Evolutionary conservation across 2,113 vertebrate species (phyloP).

Genomic region (Coregonus clupeaformis): DNA sequence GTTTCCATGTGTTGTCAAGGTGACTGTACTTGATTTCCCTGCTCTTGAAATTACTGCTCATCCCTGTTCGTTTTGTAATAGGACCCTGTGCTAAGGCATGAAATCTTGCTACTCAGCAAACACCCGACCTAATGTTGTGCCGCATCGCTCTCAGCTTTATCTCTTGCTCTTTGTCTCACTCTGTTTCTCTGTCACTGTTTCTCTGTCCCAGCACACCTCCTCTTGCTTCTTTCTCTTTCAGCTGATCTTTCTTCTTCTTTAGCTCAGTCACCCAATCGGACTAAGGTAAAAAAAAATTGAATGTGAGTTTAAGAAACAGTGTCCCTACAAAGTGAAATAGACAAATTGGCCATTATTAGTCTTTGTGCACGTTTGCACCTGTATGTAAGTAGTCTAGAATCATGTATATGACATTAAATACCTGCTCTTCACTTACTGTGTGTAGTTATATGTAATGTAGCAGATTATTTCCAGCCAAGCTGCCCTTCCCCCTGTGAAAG

Average conservation of each 20-base stretch:
- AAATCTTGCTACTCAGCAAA: too few relatives aligned
- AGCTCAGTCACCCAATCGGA: neutral
- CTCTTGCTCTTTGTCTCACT: conserved; percentile 21
- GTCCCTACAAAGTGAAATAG: neutral
- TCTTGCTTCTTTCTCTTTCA: neutral
- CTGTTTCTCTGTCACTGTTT: too few relatives aligned
- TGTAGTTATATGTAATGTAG: neutral
- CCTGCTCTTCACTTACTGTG: neutral
- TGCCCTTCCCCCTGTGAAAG: neutral
- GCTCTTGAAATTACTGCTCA: conserved; percentile 29
- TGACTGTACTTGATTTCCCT: conserved; percentile 14
- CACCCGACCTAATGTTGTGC: neutral
- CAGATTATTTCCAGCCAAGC: neutral
- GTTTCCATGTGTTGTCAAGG: conserved; percentile 48
- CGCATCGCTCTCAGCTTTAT: too few relatives aligned
- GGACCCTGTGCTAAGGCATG: conserved; percentile 11
- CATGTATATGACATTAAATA: too few relatives aligned
- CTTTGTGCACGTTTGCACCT: neutral
- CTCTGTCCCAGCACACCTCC: neutral
- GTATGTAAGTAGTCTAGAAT: neutral
- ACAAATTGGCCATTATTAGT: neutral
- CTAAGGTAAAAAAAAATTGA: neutral
- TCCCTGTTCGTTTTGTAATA: conserved; percentile 13
- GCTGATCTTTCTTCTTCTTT: neutral
- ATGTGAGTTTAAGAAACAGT: neutral